Conservation (phyloP, 2,888 invertebrate species). For the Strigamia maritima region DNA sequence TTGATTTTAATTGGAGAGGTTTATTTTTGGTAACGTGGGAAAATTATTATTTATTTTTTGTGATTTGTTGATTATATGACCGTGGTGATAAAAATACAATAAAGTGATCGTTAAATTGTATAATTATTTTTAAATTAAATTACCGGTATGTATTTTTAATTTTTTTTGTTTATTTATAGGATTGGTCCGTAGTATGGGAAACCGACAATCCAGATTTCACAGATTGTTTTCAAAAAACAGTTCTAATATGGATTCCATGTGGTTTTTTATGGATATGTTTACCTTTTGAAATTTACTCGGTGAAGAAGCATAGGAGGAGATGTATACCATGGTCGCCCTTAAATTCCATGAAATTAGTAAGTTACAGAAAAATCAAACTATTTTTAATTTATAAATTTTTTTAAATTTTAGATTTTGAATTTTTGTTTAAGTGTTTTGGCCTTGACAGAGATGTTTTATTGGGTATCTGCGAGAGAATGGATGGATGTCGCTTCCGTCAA, state of each 20-base stretch:
- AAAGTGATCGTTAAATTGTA: too few relatives aligned
- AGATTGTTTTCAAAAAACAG: conserved; percentile 56
- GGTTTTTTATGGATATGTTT: conserved; percentile 49
- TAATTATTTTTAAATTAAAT: too few relatives aligned
- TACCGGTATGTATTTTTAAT: too few relatives aligned
- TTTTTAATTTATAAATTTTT: conserved; percentile 49
- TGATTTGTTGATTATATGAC: too few relatives aligned
- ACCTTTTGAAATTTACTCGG: conserved; percentile 46
- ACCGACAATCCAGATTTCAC: conserved; percentile 81
- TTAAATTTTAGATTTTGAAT: too few relatives aligned
- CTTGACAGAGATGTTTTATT: not conserved
- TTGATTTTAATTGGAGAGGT: too few relatives aligned
- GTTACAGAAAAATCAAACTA: too few relatives aligned
- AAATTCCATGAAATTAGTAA: conserved; percentile 68
- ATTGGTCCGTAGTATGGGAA: conserved; percentile 71
- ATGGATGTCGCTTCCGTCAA: not conserved
- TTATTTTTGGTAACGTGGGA: too few relatives aligned
- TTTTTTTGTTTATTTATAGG: conserved; percentile 54
- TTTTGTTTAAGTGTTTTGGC: conserved; percentile 81
- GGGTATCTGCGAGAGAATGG: not conserved
- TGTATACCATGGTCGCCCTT: conserved; percentile 50
- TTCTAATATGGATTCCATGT: conserved; percentile 55
- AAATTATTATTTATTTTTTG: too few relatives aligned
- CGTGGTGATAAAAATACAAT: too few relatives aligned
- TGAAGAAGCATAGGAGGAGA: conserved; percentile 42